Evolutionary conservation across 2,888 invertebrate genomes (phyloP), one percentile per base, ranked within the genome.

Genomic region (Lithodes maja): DNA sequence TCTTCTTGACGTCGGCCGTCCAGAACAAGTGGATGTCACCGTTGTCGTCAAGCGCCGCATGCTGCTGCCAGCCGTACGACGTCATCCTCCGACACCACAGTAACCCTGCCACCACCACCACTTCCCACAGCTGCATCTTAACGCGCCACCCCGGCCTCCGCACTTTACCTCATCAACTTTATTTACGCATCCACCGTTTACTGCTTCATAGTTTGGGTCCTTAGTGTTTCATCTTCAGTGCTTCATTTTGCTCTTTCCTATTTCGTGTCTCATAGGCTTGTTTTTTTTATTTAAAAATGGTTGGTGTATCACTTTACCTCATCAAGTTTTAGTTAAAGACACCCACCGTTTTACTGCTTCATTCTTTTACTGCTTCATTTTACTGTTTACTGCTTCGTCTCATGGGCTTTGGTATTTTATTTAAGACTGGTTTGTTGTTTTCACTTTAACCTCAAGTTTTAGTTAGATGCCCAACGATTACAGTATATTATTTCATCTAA

Each of bases 1-100:
- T 86, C 74, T 90, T 90, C 79, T 85, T 83, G 75, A 90, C 90
- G 79, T 90, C 90, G 0, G 82, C 85, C 49, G 90, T 90, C 90
- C 90, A 90, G 74, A 75, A 90, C 49, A 90, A 79, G 55, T 52
- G 52, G 3, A 85, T 79, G 54, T 85, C 49, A 17, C 89, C 89
- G 17, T 54, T 49, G 15, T 85, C 83, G 61, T 84, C 88, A 3
- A 88, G 74, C 2, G 50, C n/a, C 1, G 90, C 83, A 33, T 88
- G 69, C 61, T 85, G 85, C 85, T 90, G 90, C 90, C 90, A 90
- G 85, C 61, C 90, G 79, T 74, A 55, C 12, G 86, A 49, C 17
- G 80, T 54, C 50, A 83, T 77, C 82, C 85, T 54, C 49, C 80
- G 86, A 15, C 75, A 61, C 54, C 55, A 77, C 80, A 78, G 61